Percentiles rank a stretch among this genome's conserved stretches.
phyloP scores from a whole-genome alignment of 2,113 vertebrate genomes.

The Collichthys lucidus region DNA sequence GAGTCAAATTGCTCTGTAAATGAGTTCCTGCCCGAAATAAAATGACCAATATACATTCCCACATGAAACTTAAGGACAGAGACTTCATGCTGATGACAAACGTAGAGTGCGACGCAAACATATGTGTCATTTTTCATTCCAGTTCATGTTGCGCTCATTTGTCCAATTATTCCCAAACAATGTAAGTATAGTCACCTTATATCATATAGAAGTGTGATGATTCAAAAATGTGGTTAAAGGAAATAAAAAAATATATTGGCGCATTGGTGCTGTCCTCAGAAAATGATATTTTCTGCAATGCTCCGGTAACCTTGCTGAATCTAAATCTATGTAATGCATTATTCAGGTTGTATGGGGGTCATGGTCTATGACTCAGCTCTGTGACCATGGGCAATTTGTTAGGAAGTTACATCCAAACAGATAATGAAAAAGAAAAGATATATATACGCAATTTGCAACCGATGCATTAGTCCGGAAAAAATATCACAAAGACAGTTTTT shows the following conservation, averaged over 20 bases:
- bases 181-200: not conserved
- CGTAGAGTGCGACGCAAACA: not conserved
- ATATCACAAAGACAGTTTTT: not conserved
- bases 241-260: not conserved
- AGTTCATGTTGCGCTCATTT: not conserved
- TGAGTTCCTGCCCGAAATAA: not conserved
- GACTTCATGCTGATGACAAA: constrained; percentile 1
- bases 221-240: not conserved
- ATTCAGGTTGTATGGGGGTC: constrained; percentile 23
- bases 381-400: constrained; percentile 21
- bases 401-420: constrained; percentile 11
- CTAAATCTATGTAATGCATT: constrained; percentile 18
- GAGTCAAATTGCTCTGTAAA: not conserved
- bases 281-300: not conserved
- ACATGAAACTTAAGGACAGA: not conserved
- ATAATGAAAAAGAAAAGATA: constrained; percentile 10
- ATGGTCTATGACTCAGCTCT: constrained; percentile 37
- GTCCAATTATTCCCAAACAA: not conserved
- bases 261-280: not conserved
- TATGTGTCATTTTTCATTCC: not conserved
- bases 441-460: not conserved
- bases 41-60: not conserved
- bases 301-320: constrained; percentile 32
- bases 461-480: constrained; percentile 12
- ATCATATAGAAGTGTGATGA: not conserved